Percentiles rank a stretch among this genome's conserved stretches.
Evolutionary conservation across 2,113 vertebrate species (phyloP).

Genomic region (Eretmochelys imbricata): DNA sequence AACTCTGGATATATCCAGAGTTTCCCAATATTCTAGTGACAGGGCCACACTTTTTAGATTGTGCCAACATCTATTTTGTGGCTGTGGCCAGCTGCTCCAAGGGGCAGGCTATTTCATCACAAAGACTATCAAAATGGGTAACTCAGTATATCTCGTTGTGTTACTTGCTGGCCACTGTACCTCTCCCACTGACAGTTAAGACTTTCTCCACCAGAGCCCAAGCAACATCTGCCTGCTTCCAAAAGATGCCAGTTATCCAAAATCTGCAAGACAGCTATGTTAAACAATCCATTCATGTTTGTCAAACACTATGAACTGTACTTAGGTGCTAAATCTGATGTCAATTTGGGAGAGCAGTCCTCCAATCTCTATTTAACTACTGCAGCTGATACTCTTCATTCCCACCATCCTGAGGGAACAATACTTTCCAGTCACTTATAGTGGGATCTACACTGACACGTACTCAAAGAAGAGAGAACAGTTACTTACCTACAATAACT

Average conservation of each 20-base stretch:
- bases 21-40: neutral
- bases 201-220: neutral
- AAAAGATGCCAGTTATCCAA: neutral
- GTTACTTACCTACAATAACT: neutral
- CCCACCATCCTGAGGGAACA: neutral
- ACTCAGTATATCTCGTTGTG: rapidly evolving
- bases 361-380: neutral
- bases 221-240: neutral
- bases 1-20: neutral
- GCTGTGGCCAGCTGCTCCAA: neutral
- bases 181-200: neutral
- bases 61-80: rapidly evolving
- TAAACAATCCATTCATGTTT: neutral
- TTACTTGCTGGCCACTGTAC: neutral
- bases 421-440: neutral
- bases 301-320: neutral
- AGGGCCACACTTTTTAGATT: neutral
- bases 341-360: neutral
- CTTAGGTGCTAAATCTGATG: neutral
- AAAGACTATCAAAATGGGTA: neutral
- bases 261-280: neutral
- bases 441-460: neutral
- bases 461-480: neutral
- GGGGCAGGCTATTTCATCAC: neutral
- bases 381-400: neutral